Evolutionary conservation across 1,140 invertebrate species (phyloP).

Genomic region (Augochlora pura): DNA sequence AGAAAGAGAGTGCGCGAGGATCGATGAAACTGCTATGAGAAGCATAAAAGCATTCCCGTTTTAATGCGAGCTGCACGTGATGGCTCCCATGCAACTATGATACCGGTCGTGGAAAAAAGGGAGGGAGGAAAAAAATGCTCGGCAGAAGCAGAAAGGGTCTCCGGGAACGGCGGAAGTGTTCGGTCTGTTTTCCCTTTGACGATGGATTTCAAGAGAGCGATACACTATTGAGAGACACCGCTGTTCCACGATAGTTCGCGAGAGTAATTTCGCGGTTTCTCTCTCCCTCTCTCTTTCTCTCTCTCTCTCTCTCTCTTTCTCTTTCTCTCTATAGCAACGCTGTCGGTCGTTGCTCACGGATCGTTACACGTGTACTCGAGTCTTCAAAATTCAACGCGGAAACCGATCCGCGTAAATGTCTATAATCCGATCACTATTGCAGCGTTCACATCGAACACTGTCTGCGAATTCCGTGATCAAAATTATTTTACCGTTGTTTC

Average conservation of each 20-base stretch:
- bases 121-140: background rate
- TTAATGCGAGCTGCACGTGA: conserved; percentile 68
- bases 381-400: too few relatives aligned
- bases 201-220: background rate
- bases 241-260: background rate
- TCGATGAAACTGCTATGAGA: conserved; percentile 67
- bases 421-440: too few relatives aligned
- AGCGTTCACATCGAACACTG: too few relatives aligned
- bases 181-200: conserved; percentile 5
- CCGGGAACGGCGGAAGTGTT: background rate
- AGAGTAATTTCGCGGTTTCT: background rate
- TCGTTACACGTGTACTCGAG: too few relatives aligned
- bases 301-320: background rate
- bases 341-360: background rate
- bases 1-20: conserved; percentile 49
- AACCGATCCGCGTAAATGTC: too few relatives aligned
- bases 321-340: too few relatives aligned
- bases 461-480: too few relatives aligned
- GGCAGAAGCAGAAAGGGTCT: background rate
- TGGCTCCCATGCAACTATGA: conserved; percentile 62
- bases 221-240: background rate
- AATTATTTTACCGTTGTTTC: too few relatives aligned
- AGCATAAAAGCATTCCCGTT: conserved; percentile 72
- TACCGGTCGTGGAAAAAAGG: background rate
- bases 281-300: background rate